Evolutionary conservation across 1,140 invertebrate species (phyloP).

Genomic region (Tenebrio molitor): DNA sequence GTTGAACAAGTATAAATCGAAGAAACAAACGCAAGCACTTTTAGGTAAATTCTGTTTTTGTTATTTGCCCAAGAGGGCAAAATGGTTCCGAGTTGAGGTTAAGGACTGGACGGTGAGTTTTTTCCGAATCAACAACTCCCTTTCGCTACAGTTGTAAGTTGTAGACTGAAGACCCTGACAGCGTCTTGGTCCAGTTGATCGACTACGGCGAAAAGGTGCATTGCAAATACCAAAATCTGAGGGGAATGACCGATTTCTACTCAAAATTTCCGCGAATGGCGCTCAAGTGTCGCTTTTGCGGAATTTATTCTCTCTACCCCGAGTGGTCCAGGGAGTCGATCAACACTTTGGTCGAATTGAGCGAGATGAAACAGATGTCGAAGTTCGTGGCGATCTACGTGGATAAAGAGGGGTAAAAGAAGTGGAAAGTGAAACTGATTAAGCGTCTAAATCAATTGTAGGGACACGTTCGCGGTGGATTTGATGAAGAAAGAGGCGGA

Average conservation of each 20-base stretch:
- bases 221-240: constrained; percentile 49
- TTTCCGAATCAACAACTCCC: neutral
- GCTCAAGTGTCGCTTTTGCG: constrained; percentile 53
- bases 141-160: constrained; percentile 22
- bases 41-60: constrained; percentile 42
- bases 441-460: constrained; percentile 34
- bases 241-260: constrained; percentile 50
- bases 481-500: constrained; percentile 44
- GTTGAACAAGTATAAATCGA: constrained; percentile 21
- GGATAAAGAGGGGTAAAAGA: neutral
- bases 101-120: constrained; percentile 39
- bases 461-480: constrained; percentile 45
- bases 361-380: neutral
- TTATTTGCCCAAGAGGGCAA: neutral
- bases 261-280: constrained; percentile 52
- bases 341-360: neutral
- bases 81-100: constrained; percentile 37
- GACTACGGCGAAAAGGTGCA: constrained; percentile 53
- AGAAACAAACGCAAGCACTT: constrained; percentile 1
- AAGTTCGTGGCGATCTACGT: constrained; percentile 14
- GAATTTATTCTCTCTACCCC: too few species aligned
- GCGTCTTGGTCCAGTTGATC: constrained; percentile 50
- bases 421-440: neutral
- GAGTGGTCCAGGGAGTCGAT: neutral
- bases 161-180: constrained; percentile 42